phyloP scores from a whole-genome alignment of 2,113 vertebrate species.

The Hirundichthys speculiger region DNA sequence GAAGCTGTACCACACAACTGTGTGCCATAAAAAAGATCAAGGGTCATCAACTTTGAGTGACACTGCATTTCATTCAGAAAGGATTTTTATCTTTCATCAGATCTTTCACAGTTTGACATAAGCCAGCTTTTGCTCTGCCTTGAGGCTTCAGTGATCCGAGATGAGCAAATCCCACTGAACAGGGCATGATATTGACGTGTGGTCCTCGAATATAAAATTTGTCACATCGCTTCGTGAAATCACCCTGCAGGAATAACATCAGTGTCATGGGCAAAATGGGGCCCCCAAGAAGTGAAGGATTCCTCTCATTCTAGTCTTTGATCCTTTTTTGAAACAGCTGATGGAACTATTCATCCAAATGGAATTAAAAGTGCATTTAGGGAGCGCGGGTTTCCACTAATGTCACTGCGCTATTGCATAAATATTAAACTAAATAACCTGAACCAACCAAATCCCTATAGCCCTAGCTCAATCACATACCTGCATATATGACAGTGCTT shows the following conservation, averaged over 20 bases:
- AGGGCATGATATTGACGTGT: constrained; percentile 30
- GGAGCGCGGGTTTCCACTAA: not conserved
- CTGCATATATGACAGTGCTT: too few relatives aligned
- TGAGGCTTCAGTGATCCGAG: constrained; percentile 11
- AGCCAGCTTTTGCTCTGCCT: constrained; percentile 8
- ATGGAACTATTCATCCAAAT: not conserved
- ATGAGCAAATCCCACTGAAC: constrained; percentile 12
- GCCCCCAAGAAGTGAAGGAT: not conserved
- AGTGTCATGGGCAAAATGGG: not conserved
- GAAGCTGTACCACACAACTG: not conserved
- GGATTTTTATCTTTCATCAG: constrained; percentile 1
- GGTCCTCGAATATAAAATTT: constrained; percentile 20
- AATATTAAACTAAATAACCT: not conserved
- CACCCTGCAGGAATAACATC: constrained; percentile 4
- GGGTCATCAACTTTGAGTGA: constrained; percentile 12
- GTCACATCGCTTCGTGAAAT: constrained; percentile 2
- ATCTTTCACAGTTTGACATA: constrained; percentile 5
- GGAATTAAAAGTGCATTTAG: not conserved
- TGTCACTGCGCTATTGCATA: not conserved
- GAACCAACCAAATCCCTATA: too few relatives aligned
- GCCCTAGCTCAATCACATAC: too few relatives aligned
- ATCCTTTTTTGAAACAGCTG: not conserved
- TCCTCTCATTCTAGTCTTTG: not conserved
- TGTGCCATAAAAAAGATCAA: constrained; percentile 14
- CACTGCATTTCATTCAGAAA: constrained; percentile 1